Base-by-base conservation (phyloP, 1,140 invertebrate genomes). In the Oedothorax gibbosus region DNA sequence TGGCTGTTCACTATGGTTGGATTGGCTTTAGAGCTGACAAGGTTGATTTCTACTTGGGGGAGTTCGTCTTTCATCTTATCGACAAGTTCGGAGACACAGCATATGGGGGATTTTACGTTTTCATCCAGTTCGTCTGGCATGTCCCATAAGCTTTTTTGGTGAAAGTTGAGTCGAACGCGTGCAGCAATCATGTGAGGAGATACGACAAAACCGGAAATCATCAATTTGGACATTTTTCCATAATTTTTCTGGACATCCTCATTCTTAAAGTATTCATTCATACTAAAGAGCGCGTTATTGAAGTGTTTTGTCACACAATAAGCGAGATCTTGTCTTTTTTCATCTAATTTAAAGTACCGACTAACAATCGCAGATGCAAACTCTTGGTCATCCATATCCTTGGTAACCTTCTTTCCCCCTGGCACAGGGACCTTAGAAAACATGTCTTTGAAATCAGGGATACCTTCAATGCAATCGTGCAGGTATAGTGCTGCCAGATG, bases 171-270 rank as follows among this genome's bases (percentile, higher is more conserved):
- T 68, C 68, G 73, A 0, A 83, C 71, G n/a, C 81, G 50, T 54
- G 81, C 81, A 2, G 81, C 81, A 65, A 83, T 53, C 62, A 83
- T 76, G 57, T 75, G 9, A 7, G 60, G 60, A 12, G 81, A 66
- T 21, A 83, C 21, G n/a, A 83, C 20, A 35, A 83, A 83, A 57
- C 81, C 81, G 65, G 50, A 51, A 35, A 83, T 83, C 0, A 21
- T 4, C 9, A 83, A 54, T 50, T 83, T 83, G 21, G 69, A 75
- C 71, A 83, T 75, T 56, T 66, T 75, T 10, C 81, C 81, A 75
- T 83, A 83, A 49, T 18, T n/a, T n/a, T 57, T 53, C 8, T 6
- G 4, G 7, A 83, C 69, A 21, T 6, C 11, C 15, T 50, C 18
- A 10, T 66, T 56, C n/a, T 53, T 56, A 49, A 83, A 83, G 75